phyloP scores from a whole-genome alignment of 2,113 vertebrate genomes.

The Lucifuga dentata region DNA sequence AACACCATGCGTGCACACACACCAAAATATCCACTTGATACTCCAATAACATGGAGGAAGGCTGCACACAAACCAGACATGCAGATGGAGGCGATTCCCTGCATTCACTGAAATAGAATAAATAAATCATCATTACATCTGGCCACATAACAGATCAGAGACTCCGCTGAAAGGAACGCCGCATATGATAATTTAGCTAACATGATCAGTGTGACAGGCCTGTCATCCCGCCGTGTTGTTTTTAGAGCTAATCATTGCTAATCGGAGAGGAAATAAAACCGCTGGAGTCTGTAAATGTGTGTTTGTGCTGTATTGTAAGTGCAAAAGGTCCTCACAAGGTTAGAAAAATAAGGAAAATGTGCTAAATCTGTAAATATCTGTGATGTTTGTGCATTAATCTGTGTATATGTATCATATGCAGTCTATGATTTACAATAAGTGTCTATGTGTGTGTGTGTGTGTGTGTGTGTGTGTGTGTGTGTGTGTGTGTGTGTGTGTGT shows the following conservation, averaged over 20 bases:
- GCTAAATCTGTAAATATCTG: too few species aligned
- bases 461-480: constrained; percentile 13
- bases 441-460: constrained; percentile 36
- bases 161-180: constrained; percentile 30
- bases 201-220: constrained; percentile 41
- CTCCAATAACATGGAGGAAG: constrained; percentile 37
- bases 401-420: too few species aligned
- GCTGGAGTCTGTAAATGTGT: background rate
- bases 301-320: background rate
- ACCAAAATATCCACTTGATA: background rate
- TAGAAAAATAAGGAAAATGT: background rate
- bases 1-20: too few species aligned
- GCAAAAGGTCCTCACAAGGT: background rate
- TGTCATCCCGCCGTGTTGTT: constrained; percentile 54
- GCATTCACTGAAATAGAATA: constrained; percentile 46
- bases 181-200: constrained; percentile 56
- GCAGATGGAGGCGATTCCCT: constrained; percentile 56
- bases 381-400: too few species aligned
- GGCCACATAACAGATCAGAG: constrained; percentile 48
- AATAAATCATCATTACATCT: constrained; percentile 67
- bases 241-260: constrained; percentile 76
- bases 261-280: constrained; percentile 81
- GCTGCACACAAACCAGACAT: background rate
- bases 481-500: constrained; percentile 22
- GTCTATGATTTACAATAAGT: background rate